phyloP scores from a whole-genome alignment of 2,113 vertebrate genomes.

The Centropristis striata region DNA sequence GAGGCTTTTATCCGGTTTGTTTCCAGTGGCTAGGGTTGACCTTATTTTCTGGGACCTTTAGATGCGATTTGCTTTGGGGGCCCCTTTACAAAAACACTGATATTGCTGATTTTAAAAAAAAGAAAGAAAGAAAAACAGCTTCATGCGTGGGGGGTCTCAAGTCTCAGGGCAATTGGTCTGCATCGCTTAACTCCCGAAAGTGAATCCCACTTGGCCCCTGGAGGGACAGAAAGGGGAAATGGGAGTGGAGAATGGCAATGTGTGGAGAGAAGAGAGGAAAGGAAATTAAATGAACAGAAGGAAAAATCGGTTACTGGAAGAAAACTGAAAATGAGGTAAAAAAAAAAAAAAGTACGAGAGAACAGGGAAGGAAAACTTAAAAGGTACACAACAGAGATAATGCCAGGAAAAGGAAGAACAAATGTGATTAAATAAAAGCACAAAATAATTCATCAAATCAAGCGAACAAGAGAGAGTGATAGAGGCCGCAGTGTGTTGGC shows the following conservation, averaged over 20 bases:
- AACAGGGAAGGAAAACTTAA: not conserved
- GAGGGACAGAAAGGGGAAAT: constrained; percentile 18
- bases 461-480: not conserved
- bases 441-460: constrained; percentile 18
- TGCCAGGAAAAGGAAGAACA: not conserved
- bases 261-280: constrained; percentile 12
- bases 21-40: not conserved
- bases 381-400: too few species aligned
- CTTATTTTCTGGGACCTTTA: not conserved
- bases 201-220: not conserved
- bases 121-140: not conserved
- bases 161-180: not conserved
- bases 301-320: not conserved
- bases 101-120: not conserved
- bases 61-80: not conserved
- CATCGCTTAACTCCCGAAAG: constrained; percentile 2
- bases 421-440: not conserved
- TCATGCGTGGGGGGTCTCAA: not conserved
- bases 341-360: not conserved
- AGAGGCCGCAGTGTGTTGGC: constrained; percentile 36
- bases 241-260: not conserved
- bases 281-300: not conserved
- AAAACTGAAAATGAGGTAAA: not conserved
- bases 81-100: not conserved
- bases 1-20: not conserved